phyloP scores from a whole-genome alignment of 1,140 invertebrate genomes.

The Drosophila sturtevanti region DNA sequence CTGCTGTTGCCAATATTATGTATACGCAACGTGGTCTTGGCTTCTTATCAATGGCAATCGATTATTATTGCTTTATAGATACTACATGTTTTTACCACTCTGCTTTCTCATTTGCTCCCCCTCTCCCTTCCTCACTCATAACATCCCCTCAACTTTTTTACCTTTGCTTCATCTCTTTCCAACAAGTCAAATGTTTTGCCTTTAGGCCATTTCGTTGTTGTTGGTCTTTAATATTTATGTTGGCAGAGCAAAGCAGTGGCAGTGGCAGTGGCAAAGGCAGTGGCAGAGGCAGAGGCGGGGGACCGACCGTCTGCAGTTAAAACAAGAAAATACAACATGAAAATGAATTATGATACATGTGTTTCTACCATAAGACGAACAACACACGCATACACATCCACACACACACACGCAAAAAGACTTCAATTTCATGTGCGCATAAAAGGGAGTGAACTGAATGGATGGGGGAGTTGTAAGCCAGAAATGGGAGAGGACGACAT shows the following conservation, averaged over 20 bases:
- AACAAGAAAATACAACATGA: constrained; percentile 71
- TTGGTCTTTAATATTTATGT: constrained; percentile 67
- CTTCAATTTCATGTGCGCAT: constrained; percentile 18
- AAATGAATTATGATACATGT: constrained; percentile 82
- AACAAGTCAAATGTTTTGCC: constrained; percentile 52
- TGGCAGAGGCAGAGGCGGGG: neutral
- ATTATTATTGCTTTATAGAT: constrained; percentile 53
- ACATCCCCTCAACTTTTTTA: neutral
- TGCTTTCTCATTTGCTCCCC: neutral
- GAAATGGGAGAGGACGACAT: too few species aligned
- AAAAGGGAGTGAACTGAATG: neutral
- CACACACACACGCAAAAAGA: constrained; percentile 4
- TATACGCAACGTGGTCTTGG: constrained; percentile 46
- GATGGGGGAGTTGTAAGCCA: too few species aligned
- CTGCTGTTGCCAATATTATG: constrained; percentile 37
- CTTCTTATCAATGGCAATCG: constrained; percentile 54
- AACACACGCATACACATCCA: constrained; percentile 24
- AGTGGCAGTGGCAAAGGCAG: neutral
- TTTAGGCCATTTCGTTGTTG: constrained; percentile 41
- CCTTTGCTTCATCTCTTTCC: constrained; percentile 30
- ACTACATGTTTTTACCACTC: constrained; percentile 19
- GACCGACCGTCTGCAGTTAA: constrained; percentile 46
- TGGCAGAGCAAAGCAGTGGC: constrained; percentile 58
- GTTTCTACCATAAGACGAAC: constrained; percentile 54
- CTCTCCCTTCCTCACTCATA: neutral